Percentiles rank a stretch among this genome's conserved stretches.
Conservation (phyloP, 2,888 invertebrate genomes). For the Eupithecia vulgata region DNA sequence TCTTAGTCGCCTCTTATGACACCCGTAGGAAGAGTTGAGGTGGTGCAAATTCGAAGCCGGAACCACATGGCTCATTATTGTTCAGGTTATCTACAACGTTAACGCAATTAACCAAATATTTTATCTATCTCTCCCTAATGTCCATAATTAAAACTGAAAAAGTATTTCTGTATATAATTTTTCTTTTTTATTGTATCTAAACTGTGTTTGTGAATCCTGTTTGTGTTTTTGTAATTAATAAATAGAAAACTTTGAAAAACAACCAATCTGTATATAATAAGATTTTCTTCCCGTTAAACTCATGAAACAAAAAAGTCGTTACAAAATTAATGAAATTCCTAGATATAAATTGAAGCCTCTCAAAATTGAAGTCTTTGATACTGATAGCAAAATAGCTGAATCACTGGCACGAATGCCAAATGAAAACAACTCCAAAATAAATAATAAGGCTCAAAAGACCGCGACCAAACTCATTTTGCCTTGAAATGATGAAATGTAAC, state of each 20-base stretch:
- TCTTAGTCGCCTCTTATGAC: too few species aligned
- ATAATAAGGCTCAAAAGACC: constrained; percentile 31
- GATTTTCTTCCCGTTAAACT: neutral
- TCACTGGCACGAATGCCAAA: constrained; percentile 33
- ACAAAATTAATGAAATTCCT: constrained; percentile 3
- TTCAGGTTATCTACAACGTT: too few species aligned
- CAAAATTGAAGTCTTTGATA: constrained; percentile 12
- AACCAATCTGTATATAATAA: neutral
- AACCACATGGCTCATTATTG: too few species aligned
- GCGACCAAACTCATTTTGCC: constrained; percentile 17
- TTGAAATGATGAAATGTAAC: constrained; percentile 18
- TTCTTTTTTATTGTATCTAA: neutral
- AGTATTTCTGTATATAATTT: too few species aligned
- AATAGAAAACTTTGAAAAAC: neutral
- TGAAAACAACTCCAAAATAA: constrained; percentile 36
- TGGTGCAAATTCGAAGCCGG: too few species aligned
- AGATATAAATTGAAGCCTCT: neutral
- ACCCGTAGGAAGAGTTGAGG: too few species aligned
- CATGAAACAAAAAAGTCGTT: neutral
- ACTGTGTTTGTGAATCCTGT: neutral
- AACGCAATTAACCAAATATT: too few species aligned
- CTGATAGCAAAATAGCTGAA: constrained; percentile 19
- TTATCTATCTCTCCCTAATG: too few species aligned
- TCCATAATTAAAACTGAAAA: too few species aligned
- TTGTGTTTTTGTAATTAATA: neutral